Evolutionary conservation across 2,797 vertebrate species (phyloP), one percentile per base, ranked within the genome.

Genomic region (Spatula versicolor): DNA sequence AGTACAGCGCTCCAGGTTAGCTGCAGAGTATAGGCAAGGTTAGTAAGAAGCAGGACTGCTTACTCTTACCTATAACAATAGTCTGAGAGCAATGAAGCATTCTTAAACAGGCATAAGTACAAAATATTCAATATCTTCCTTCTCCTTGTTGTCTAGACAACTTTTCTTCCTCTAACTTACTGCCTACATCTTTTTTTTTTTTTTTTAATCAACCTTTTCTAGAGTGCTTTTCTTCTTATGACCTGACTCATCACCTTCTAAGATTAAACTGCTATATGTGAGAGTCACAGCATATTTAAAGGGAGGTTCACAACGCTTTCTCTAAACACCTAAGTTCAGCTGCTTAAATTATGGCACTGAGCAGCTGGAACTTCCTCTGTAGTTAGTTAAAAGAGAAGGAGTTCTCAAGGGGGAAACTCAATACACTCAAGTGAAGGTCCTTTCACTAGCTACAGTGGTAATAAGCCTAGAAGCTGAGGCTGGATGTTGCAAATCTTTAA

Each of bases 381-480:
- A 30, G 30, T 0, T 6, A 11, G 3, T 5, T 0, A 1, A 86
- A 16, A n/a, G 9, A 46, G 2, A 5, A 45, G 10, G 11, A 30
- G 12, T n/a, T 22, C 67, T 56, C 8, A 2, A 45, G 37, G 15
- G 7, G 6, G 31, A 18, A 77, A 25, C 16, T 59, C 20, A 59
- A n/a, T 2, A 50, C 1, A 22, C 1, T 1, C 4, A 30, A n/a
- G 21, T 28, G 26, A 82, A 25, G 11, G 35, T 48, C 3, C 7
- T 8, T 84, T 26, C 4, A 4, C 7, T 13, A 64, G 12, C 6
- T 85, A 69, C 2, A 39, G 17, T 25, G 5, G 39, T 33, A 66
- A 66, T 33, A 62, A 66, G 23, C 2, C 14, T 50, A 16, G 11
- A 58, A 86, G 81, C 7, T 26, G 13, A 84, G 67, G 6, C 0